phyloP scores from a whole-genome alignment of 1,140 invertebrate species.

The Popillia japonica region DNA sequence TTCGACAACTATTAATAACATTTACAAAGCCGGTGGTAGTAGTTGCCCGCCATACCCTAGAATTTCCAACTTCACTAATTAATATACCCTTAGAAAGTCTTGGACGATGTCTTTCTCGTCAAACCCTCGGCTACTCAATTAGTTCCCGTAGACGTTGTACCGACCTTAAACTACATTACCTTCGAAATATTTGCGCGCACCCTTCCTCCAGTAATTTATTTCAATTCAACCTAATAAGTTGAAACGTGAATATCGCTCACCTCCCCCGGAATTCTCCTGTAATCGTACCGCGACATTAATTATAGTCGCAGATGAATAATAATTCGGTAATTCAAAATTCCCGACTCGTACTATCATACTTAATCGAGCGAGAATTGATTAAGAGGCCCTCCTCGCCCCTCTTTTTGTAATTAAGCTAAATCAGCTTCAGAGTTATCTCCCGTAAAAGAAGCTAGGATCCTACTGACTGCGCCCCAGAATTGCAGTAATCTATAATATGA shows the following conservation, averaged over 20 bases:
- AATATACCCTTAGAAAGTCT: conserved; percentile 2
- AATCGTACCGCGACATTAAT: background rate
- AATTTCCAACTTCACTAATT: background rate
- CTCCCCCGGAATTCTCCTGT: background rate
- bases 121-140: background rate
- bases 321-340: background rate
- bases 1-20: conserved; percentile 19
- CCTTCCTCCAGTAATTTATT: background rate
- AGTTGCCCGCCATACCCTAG: background rate
- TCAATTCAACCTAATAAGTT: background rate
- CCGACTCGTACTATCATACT: background rate
- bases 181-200: background rate
- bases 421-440: background rate
- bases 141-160: background rate
- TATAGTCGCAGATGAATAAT: background rate
- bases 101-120: background rate
- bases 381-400: background rate
- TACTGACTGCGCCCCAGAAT: background rate
- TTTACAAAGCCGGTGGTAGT: background rate
- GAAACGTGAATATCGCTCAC: background rate
- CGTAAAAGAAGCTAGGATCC: background rate
- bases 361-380: conserved; percentile 9
- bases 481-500: too few relatives aligned
- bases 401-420: background rate
- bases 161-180: background rate